Evolutionary conservation across 2,888 invertebrate genomes (phyloP).

Genomic region (Drosophila stalkeri): DNA sequence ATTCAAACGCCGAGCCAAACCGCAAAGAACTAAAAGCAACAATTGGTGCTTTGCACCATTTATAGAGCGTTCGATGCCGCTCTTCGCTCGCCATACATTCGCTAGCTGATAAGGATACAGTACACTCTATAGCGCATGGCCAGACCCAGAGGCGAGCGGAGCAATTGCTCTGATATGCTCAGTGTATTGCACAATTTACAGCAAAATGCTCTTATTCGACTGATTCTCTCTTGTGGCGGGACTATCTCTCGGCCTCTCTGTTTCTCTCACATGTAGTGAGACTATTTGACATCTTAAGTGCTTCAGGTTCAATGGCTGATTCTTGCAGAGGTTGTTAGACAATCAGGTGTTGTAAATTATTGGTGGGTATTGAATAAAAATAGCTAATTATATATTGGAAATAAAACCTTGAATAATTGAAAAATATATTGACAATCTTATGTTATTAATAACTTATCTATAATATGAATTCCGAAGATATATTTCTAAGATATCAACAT

Average conservation of each 20-base stretch:
- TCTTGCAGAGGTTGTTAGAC: slow-evolving; percentile 34
- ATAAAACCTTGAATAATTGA: not conserved
- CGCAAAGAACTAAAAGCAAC: slow-evolving; percentile 71
- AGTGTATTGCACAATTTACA: slow-evolving; percentile 55
- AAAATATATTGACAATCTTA: not conserved
- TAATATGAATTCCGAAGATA: too few relatives aligned
- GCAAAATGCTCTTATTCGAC: slow-evolving; percentile 15
- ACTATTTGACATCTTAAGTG: slow-evolving; percentile 18
- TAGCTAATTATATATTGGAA: not conserved
- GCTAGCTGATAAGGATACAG: slow-evolving; percentile 72
- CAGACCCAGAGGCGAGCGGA: not conserved
- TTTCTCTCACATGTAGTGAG: not conserved
- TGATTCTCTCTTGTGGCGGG: not conserved
- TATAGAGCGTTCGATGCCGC: slow-evolving; percentile 52
- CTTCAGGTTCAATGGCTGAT: slow-evolving; percentile 54
- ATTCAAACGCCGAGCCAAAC: slow-evolving; percentile 60
- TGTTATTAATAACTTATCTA: not conserved
- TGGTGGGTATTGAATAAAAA: not conserved
- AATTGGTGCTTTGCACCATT: slow-evolving; percentile 65
- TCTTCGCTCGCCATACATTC: slow-evolving; percentile 29
- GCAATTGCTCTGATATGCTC: not conserved
- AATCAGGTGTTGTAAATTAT: slow-evolving; percentile 15
- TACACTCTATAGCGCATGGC: slow-evolving; percentile 1
- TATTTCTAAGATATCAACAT: not conserved
- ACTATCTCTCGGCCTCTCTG: slow-evolving; percentile 1